Percentiles rank a stretch among this genome's conserved stretches.
Conservation (phyloP, 2,888 invertebrate species). For the Pseudococcus longispinus region DNA sequence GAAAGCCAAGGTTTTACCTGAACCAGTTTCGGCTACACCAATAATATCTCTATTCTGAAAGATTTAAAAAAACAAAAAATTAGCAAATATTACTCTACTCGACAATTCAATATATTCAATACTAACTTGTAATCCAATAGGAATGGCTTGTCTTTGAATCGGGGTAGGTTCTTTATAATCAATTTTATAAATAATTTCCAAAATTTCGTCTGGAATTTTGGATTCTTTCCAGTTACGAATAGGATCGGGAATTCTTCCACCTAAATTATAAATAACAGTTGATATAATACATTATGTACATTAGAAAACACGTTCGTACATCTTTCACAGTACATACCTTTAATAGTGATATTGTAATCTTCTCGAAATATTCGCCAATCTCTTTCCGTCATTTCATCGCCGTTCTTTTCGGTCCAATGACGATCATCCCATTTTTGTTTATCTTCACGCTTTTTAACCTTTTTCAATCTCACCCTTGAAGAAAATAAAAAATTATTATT, state of each 20-base stretch:
- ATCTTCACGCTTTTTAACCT: conserved; percentile 92
- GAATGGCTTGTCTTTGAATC: conserved; percentile 98
- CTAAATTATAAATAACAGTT: conserved; percentile 61
- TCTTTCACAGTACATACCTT: conserved; percentile 66
- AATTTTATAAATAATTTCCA: conserved; percentile 91
- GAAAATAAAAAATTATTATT: background rate
- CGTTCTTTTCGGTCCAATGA: conserved; percentile 96
- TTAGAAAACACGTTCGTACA: background rate
- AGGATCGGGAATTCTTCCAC: conserved; percentile 96
- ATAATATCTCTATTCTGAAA: conserved; percentile 94
- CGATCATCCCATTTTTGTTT: conserved; percentile 99
- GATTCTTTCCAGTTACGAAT: conserved; percentile 95
- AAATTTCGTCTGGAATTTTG: conserved; percentile 84
- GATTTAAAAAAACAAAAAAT: conserved; percentile 42
- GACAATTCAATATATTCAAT: background rate
- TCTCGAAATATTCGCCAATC: conserved; percentile 99
- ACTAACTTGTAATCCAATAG: conserved; percentile 76
- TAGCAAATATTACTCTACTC: background rate
- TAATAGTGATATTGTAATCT: conserved; percentile 98
- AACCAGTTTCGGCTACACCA: conserved; percentile 99
- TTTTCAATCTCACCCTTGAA: conserved; percentile 76
- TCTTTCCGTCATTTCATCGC: conserved; percentile 96
- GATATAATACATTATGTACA: background rate
- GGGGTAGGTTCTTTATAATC: conserved; percentile 99
- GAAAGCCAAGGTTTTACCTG: conserved; percentile 98